Percentiles rank a stretch among this genome's conserved stretches.
Evolutionary conservation across 64 coral and sea anemone species (phyloP).

Genomic region (Acropora tenuis): DNA sequence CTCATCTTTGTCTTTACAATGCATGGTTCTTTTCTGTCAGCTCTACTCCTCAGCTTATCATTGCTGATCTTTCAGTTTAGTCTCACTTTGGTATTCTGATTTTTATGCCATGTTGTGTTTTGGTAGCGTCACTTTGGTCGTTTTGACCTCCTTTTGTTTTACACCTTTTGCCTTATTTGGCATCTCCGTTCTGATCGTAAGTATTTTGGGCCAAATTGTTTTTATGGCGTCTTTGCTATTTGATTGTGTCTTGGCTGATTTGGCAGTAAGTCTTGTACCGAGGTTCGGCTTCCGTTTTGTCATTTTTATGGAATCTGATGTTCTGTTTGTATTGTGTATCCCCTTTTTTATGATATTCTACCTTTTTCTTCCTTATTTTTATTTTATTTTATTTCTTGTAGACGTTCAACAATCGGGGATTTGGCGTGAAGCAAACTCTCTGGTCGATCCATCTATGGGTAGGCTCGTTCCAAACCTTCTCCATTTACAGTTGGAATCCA

Average conservation of each 20-base stretch:
- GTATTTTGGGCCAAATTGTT: too few species aligned
- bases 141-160: conserved; percentile 16
- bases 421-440: conserved; percentile 41
- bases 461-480: background rate
- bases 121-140: conserved; percentile 6
- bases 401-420: conserved; percentile 19
- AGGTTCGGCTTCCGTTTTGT: background rate
- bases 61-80: background rate
- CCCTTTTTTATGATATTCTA: conserved; percentile 4
- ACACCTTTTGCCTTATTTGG: background rate
- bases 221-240: too few species aligned
- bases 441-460: conserved; percentile 33
- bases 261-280: background rate
- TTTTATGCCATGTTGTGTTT: background rate
- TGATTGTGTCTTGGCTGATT: too few species aligned
- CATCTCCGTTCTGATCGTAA: background rate
- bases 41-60: background rate
- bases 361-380: background rate
- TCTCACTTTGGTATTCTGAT: background rate
- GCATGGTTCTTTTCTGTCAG: too few species aligned
- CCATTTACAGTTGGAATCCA: conserved; percentile 10
- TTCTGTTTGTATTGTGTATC: conserved; percentile 13
- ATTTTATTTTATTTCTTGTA: conserved; percentile 27
- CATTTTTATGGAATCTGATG: conserved; percentile 4
- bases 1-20: too few species aligned